A percentile compares a stretch with the other conserved stretches of the same genome.
Evolutionary conservation across 2,888 invertebrate genomes (phyloP).

Genomic region (Scaptomyza flava): DNA sequence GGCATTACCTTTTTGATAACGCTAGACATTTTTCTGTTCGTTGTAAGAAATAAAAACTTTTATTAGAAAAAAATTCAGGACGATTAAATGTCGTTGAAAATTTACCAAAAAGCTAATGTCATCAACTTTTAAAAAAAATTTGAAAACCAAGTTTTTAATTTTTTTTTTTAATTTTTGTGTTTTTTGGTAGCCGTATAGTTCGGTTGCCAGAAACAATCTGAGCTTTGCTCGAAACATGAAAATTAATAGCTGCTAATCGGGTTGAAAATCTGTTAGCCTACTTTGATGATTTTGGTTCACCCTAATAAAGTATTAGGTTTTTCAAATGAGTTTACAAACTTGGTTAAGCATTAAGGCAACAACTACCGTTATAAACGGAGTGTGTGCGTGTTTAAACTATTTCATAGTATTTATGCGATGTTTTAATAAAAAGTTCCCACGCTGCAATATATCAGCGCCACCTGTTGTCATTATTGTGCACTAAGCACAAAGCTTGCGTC

Average conservation of each 20-base stretch:
- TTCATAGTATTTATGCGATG: conserved; percentile 22
- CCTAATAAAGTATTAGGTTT: conserved; percentile 19
- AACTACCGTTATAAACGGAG: conserved; percentile 1
- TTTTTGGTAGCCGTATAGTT: conserved; percentile 20
- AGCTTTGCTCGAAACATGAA: background rate
- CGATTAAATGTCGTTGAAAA: background rate
- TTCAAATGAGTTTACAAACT: conserved; percentile 1
- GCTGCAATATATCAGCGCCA: conserved; percentile 57
- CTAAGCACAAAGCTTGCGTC: conserved; percentile 18
- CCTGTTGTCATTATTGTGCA: conserved; percentile 63
- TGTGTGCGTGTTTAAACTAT: background rate
- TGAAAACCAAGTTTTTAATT: background rate
- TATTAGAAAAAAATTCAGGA: background rate
- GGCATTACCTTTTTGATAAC: conserved; percentile 90
- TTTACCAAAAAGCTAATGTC: conserved; percentile 6
- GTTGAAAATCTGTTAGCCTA: conserved; percentile 10
- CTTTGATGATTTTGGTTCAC: conserved; percentile 46
- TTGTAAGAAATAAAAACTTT: background rate
- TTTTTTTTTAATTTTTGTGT: conserved; percentile 8
- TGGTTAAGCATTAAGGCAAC: background rate
- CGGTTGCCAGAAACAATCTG: conserved; percentile 32
- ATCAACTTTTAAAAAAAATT: background rate
- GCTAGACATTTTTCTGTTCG: conserved; percentile 46
- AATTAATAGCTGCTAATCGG: background rate
- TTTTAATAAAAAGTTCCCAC: conserved; percentile 50